Conservation (phyloP, 2,113 vertebrate species). For the Cichladusa arquata region DNA sequence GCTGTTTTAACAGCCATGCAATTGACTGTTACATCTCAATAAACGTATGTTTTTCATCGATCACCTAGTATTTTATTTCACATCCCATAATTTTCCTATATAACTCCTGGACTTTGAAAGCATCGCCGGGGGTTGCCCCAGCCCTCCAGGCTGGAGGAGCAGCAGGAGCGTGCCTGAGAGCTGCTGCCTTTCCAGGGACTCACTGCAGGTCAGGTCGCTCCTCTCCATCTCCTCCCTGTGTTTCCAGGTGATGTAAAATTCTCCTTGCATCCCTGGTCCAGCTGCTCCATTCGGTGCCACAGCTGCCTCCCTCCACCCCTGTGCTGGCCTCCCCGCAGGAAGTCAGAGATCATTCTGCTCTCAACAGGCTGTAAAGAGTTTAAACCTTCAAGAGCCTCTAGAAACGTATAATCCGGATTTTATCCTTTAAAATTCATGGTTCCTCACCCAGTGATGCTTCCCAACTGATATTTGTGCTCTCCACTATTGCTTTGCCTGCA, state of each 20-base stretch:
- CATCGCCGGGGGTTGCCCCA: background rate
- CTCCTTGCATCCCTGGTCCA: background rate
- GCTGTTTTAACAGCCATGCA: constrained; percentile 69
- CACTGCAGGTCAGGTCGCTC: background rate
- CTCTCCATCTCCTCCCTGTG: background rate
- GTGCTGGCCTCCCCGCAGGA: background rate
- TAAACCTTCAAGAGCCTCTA: constrained; percentile 30
- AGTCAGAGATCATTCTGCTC: constrained; percentile 24
- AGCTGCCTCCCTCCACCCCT: constrained; percentile 5
- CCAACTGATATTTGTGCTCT: background rate
- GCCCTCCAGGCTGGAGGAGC: rapidly evolving
- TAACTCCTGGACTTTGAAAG: background rate
- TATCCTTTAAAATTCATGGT: background rate
- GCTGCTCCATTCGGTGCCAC: background rate
- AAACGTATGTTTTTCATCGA: constrained; percentile 63
- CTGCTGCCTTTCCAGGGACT: background rate
- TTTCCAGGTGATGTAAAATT: background rate
- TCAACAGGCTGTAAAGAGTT: constrained; percentile 45
- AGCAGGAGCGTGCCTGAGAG: background rate
- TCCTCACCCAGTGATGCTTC: background rate
- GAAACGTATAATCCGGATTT: background rate
- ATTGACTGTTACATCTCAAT: constrained; percentile 73
- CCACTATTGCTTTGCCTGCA: background rate
- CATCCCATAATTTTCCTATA: constrained; percentile 2
- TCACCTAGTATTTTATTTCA: constrained; percentile 30